These are phyloP conservation scores for Mustela nigripes DNA, from an alignment of 2,113 vertebrate genomes.

Conservation along the genomic window DNA sequence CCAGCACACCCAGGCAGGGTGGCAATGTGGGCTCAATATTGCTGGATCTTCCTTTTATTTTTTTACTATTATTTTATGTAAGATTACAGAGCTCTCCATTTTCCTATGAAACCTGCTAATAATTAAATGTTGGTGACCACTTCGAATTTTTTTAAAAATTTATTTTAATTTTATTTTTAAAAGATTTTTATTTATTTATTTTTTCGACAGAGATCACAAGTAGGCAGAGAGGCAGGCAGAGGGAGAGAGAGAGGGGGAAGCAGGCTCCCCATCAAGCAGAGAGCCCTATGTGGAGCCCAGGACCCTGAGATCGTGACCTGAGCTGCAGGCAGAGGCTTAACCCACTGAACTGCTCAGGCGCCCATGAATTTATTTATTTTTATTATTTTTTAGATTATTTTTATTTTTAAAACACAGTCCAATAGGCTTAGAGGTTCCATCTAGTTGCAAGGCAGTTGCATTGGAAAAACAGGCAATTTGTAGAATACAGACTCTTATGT, in stretches of 20 bases:
- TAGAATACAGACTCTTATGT: neutral
- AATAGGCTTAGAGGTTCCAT: neutral
- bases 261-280: too few species aligned
- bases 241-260: too few species aligned
- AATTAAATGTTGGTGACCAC: slow-evolving; percentile 53
- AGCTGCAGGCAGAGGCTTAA: too few species aligned
- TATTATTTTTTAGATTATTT: too few species aligned
- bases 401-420: slow-evolving; percentile 35
- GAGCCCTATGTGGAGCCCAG: too few species aligned
- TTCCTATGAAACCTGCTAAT: slow-evolving; percentile 21
- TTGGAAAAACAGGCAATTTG: neutral
- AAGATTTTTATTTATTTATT: neutral
- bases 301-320: too few species aligned
- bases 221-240: too few species aligned
- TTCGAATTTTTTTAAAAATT: neutral
- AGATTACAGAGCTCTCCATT: slow-evolving; percentile 17
- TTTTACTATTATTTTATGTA: neutral
- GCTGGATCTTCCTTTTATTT: neutral
- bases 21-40: neutral
- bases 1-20: neutral
- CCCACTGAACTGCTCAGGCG: too few species aligned
- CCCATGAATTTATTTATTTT: slow-evolving; percentile 22
- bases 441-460: neutral
- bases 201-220: neutral
- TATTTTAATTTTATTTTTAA: too few species aligned